Percentiles rank a stretch among this genome's conserved stretches.
These are phyloP conservation scores for Cosmia pyralina DNA, from an alignment of 2,888 invertebrate genomes.

Conservation along the genomic window DNA sequence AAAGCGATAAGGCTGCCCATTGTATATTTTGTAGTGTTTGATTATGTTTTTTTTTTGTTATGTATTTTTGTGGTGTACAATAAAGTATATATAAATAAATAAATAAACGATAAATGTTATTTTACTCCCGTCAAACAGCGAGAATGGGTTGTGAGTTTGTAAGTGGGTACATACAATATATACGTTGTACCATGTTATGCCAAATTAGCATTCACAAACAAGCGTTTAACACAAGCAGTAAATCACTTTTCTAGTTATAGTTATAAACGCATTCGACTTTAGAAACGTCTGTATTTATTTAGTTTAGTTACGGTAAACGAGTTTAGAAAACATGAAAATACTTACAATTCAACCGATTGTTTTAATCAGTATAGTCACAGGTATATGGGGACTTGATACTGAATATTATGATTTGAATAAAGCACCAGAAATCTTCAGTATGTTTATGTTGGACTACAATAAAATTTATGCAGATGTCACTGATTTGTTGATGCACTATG, in stretches of 20 bases:
- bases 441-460: slow-evolving; percentile 16
- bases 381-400: slow-evolving; percentile 2
- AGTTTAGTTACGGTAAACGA: not conserved
- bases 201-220: slow-evolving; percentile 30
- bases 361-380: not conserved
- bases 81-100: no score
- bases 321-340: slow-evolving; percentile 27
- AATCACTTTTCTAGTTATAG: slow-evolving; percentile 6
- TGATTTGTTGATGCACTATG: slow-evolving; percentile 34
- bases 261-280: slow-evolving; percentile 8
- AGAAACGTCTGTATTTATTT: slow-evolving; percentile 14
- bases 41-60: no score
- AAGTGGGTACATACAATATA: not conserved
- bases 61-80: no score
- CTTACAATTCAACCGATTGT: not conserved
- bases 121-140: not conserved
- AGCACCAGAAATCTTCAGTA: slow-evolving; percentile 22
- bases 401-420: slow-evolving; percentile 48
- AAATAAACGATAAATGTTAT: no score
- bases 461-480: slow-evolving; percentile 19
- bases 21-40: no score
- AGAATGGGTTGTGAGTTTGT: not conserved
- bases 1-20: no score
- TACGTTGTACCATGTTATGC: slow-evolving; percentile 3
- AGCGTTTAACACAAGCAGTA: not conserved